phyloP scores from a whole-genome alignment of 2,888 invertebrate genomes.

The Caenorhabditis sp. region DNA sequence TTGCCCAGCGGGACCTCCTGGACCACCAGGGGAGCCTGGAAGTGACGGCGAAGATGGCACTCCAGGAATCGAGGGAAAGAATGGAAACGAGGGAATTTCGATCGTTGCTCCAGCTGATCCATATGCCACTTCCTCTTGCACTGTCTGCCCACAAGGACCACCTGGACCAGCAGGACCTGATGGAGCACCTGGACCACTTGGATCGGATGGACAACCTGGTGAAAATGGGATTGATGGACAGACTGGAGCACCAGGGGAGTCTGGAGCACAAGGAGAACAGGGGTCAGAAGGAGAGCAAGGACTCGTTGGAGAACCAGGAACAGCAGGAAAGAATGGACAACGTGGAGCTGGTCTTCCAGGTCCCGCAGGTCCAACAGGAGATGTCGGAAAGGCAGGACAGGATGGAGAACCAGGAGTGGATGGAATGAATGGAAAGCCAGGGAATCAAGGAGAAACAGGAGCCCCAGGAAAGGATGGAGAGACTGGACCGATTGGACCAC shows the following conservation, averaged over 20 bases:
- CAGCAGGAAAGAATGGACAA: constrained; percentile 49
- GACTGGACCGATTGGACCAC: constrained; percentile 37
- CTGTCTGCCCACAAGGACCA: constrained; percentile 42
- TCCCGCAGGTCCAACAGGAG: constrained; percentile 29
- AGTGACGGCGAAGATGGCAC: constrained; percentile 35
- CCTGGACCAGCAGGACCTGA: constrained; percentile 41
- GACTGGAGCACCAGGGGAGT: constrained; percentile 30
- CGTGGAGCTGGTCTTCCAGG: constrained; percentile 38
- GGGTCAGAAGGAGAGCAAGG: constrained; percentile 31
- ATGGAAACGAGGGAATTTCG: constrained; percentile 41
- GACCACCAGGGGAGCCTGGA: constrained; percentile 41
- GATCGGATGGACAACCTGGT: constrained; percentile 41
- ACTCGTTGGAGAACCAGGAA: constrained; percentile 5
- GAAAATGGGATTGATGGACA: constrained; percentile 34
- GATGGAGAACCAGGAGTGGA: constrained; percentile 37
- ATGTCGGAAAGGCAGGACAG: constrained; percentile 21
- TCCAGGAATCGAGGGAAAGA: constrained; percentile 43
- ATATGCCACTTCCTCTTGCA: constrained; percentile 29
- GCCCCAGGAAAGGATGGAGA: constrained; percentile 41
- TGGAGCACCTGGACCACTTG: constrained; percentile 33
- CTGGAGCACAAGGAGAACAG: constrained; percentile 29
- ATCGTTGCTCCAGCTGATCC: constrained; percentile 22
- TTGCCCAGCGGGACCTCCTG: constrained; percentile 49
- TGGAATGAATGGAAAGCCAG: constrained; percentile 36
- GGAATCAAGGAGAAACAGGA: constrained; percentile 34